These are phyloP conservation scores for Strix aluco DNA, from an alignment of 2,113 vertebrate species.

Conservation along the genomic window DNA sequence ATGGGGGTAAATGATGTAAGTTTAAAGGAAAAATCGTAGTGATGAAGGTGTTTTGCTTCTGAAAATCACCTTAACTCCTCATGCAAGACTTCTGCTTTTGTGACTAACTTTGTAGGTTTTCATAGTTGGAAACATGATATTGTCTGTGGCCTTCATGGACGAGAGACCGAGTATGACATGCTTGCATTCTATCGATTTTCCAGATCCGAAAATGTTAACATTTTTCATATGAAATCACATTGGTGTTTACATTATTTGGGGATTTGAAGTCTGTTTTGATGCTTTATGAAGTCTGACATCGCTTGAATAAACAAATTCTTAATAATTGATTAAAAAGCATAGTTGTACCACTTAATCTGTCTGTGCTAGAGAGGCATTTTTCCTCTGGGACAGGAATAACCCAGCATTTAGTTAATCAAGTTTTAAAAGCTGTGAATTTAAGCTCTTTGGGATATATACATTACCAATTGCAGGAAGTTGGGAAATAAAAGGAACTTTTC, in stretches of 20 bases:
- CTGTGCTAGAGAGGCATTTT: background rate
- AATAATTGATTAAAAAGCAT: constrained; percentile 72
- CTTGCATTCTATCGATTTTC: constrained; percentile 38
- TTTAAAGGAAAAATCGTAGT: background rate
- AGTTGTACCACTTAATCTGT: constrained; percentile 51
- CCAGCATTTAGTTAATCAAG: constrained; percentile 58
- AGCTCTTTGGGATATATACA: constrained; percentile 73
- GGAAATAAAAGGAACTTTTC: constrained; percentile 81
- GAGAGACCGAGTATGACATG: background rate
- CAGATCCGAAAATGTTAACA: constrained; percentile 60
- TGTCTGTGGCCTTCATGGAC: background rate
- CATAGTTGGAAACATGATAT: background rate
- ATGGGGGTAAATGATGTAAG: background rate
- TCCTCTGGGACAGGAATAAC: constrained; percentile 52
- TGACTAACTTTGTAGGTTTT: background rate
- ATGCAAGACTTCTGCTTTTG: background rate
- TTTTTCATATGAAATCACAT: constrained; percentile 64
- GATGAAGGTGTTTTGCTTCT: background rate
- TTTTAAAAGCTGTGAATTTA: constrained; percentile 69
- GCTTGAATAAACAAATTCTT: constrained; percentile 68
- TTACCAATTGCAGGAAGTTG: constrained; percentile 79
- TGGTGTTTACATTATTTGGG: constrained; percentile 64
- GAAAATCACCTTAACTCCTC: background rate
- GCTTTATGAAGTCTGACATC: constrained; percentile 72
- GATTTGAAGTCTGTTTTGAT: constrained; percentile 68